Percentiles rank a stretch among this genome's conserved stretches.
phyloP scores from a whole-genome alignment of 2,797 vertebrate species.

The Chrysocyon brachyurus region DNA sequence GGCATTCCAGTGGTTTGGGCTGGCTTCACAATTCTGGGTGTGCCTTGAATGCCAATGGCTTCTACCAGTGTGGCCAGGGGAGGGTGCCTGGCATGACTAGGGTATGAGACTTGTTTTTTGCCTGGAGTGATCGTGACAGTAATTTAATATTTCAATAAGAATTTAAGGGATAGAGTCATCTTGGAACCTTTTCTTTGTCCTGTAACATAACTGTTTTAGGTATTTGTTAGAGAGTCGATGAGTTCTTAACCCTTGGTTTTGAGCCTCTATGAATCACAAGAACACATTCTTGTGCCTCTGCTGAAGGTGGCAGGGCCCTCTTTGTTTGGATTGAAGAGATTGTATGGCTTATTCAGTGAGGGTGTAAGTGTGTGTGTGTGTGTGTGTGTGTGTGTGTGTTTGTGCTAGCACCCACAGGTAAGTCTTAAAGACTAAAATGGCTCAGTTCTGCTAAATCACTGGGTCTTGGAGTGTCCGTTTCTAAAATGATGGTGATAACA shows the following conservation, averaged over 20 bases:
- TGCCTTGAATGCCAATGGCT: rapidly evolving
- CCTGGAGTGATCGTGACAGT: background rate
- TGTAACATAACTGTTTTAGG: background rate
- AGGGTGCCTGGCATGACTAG: background rate
- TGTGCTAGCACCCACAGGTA: background rate
- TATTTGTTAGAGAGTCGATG: background rate
- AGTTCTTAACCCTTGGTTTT: too few relatives aligned
- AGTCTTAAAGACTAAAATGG: background rate
- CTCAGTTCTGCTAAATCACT: background rate
- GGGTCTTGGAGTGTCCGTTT: background rate
- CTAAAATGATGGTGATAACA: too few relatives aligned
- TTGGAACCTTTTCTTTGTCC: background rate
- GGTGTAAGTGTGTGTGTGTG: too few relatives aligned
- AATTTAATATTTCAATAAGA: background rate
- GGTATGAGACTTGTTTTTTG: background rate
- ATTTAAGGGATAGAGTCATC: background rate
- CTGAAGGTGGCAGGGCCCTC: background rate
- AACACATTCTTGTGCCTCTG: background rate
- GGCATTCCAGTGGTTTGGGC: rapidly evolving
- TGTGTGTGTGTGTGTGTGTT: too few relatives aligned
- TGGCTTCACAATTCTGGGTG: too few relatives aligned
- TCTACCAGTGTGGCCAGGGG: too few relatives aligned
- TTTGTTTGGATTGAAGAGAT: background rate
- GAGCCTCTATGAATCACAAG: background rate
- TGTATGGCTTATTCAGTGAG: too few relatives aligned